Conservation (phyloP, 2,888 invertebrate species). For the Adelphocoris suturalis region DNA sequence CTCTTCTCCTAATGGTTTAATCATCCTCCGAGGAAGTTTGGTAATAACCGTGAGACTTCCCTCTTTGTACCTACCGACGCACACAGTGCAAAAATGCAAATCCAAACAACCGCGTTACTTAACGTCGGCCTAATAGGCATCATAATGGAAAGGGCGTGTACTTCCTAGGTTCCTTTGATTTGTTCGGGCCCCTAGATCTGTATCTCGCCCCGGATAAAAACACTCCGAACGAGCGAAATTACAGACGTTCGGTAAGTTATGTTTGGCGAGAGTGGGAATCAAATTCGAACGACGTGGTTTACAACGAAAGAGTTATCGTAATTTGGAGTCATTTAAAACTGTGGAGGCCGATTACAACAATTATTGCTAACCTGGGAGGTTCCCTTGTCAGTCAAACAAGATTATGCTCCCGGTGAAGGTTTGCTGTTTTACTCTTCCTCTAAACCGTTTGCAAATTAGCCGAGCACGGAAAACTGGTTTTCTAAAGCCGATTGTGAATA, state of each 20-base stretch:
- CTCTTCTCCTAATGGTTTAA: slow-evolving; percentile 13
- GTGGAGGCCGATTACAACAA: slow-evolving; percentile 5
- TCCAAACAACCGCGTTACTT: slow-evolving; percentile 10
- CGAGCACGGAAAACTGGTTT: too few species aligned
- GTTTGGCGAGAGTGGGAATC: slow-evolving; percentile 1
- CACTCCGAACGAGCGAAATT: neutral
- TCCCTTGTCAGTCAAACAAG: neutral
- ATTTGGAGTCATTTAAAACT: neutral
- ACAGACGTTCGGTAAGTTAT: slow-evolving; percentile 8
- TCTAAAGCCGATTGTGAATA: too few species aligned
- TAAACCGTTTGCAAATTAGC: too few species aligned
- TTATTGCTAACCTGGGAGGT: slow-evolving; percentile 6
- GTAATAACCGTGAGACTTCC: slow-evolving; percentile 22
- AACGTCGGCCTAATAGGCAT: slow-evolving; percentile 19
- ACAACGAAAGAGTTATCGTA: neutral
- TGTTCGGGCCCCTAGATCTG: slow-evolving; percentile 2
- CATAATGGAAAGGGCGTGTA: neutral
- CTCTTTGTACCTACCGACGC: neutral
- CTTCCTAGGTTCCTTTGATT: slow-evolving; percentile 20
- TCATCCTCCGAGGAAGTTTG: neutral
- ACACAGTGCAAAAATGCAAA: neutral
- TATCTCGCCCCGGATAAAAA: neutral
- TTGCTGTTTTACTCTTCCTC: too few species aligned
- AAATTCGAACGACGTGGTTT: neutral
- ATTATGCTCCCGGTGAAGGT: too few species aligned